Conservation (phyloP, 2,113 vertebrate genomes). For the Myiagra hebetior region DNA sequence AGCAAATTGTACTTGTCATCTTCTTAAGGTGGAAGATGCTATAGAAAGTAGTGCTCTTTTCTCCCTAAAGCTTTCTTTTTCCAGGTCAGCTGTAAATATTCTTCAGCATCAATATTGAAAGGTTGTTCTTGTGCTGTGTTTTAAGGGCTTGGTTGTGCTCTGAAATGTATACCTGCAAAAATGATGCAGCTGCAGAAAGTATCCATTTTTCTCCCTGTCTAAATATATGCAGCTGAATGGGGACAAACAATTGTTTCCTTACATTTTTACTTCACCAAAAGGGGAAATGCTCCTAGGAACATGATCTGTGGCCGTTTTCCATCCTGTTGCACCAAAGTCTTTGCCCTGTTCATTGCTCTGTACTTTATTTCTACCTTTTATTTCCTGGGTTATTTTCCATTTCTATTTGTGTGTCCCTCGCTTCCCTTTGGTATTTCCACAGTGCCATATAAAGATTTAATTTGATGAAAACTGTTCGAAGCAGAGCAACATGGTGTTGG, state of each 20-base stretch:
- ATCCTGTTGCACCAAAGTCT: not conserved
- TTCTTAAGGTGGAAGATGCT: not conserved
- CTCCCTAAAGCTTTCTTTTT: not conserved
- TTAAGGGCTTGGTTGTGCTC: not conserved
- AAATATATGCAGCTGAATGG: not conserved
- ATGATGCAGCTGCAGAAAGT: not conserved
- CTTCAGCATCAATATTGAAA: not conserved
- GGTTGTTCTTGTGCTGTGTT: not conserved
- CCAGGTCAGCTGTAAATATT: constrained; percentile 15
- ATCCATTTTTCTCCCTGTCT: not conserved
- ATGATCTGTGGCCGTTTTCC: not conserved
- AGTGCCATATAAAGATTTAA: not conserved
- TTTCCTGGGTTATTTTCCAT: not conserved
- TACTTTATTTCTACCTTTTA: not conserved
- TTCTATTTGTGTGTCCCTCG: not conserved
- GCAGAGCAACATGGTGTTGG: not conserved
- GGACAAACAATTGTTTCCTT: not conserved
- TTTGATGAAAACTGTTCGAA: not conserved
- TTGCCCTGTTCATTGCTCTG: not conserved
- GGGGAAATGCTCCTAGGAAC: not conserved
- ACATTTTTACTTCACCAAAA: not conserved
- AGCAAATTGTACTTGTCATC: not conserved
- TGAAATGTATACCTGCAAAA: not conserved
- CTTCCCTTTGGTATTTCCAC: not conserved
- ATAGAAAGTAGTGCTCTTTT: not conserved